Percentiles rank a stretch among this genome's conserved stretches.
phyloP scores from a whole-genome alignment of 35 echinoderm and acorn worm genomes.

The Ptychodera flava region DNA sequence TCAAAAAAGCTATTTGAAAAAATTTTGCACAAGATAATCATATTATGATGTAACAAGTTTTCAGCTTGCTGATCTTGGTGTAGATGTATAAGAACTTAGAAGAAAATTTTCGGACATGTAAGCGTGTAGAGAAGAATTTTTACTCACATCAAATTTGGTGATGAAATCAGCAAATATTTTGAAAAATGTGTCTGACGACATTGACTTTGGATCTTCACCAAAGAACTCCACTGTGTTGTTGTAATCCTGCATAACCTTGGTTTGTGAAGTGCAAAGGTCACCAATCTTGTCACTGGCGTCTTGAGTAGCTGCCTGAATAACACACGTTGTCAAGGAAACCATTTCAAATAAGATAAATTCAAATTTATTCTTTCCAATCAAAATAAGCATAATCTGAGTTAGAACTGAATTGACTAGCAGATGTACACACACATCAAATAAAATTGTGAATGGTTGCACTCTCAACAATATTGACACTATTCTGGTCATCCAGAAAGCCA shows the following conservation, averaged over 20 bases:
- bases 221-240: slow-evolving; percentile 80
- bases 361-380: background rate
- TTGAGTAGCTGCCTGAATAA: slow-evolving; percentile 26
- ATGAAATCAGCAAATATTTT: slow-evolving; percentile 84
- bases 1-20: no score
- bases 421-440: background rate
- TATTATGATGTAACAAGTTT: no score
- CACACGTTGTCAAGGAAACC: slow-evolving; percentile 5
- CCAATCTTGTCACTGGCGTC: slow-evolving; percentile 46
- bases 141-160: slow-evolving; percentile 89
- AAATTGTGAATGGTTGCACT: no score
- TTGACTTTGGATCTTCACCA: slow-evolving; percentile 61
- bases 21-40: no score
- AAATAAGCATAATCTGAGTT: background rate
- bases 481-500: no score
- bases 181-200: slow-evolving; percentile 75
- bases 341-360: background rate
- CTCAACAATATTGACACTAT: no score
- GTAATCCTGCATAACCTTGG: slow-evolving; percentile 46
- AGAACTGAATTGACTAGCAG: background rate
- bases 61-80: no score
- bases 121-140: no score
- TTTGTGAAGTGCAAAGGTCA: slow-evolving; percentile 8
- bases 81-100: no score
- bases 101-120: no score